Evolutionary conservation across 1,140 invertebrate genomes (phyloP).

Genomic region (Monomorium pharaonis): DNA sequence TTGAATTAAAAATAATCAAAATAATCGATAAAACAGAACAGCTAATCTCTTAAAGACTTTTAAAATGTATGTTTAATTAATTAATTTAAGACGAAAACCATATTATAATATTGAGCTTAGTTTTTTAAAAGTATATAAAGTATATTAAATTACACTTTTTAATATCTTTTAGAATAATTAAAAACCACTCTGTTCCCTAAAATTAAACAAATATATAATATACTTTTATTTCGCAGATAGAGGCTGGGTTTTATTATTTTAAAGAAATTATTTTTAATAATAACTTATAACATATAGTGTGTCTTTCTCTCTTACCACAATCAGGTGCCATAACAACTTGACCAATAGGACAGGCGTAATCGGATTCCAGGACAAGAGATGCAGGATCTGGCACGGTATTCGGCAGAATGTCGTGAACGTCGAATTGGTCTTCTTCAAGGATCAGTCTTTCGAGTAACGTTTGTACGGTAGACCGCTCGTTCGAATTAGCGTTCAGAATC

Average conservation of each 20-base stretch:
- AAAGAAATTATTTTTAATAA: neutral
- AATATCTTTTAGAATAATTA: too few species aligned
- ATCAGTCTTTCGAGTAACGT: conserved; percentile 94
- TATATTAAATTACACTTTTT: too few species aligned
- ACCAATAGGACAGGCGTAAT: conserved; percentile 96
- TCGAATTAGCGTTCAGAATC: conserved; percentile 93
- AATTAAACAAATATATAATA: neutral
- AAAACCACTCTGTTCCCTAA: neutral
- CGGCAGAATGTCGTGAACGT: conserved; percentile 96
- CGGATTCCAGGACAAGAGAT: conserved; percentile 93
- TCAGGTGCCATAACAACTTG: conserved; percentile 96
- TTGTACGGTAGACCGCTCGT: conserved; percentile 94
- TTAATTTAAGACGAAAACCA: too few species aligned
- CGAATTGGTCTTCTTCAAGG: conserved; percentile 96
- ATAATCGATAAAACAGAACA: too few species aligned
- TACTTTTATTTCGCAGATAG: neutral
- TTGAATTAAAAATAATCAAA: too few species aligned
- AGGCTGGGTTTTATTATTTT: neutral
- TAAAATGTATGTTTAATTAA: too few species aligned
- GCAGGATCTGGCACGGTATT: conserved; percentile 97
- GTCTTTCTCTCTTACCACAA: conserved; percentile 94
- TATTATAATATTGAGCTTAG: too few species aligned
- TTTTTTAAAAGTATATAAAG: too few species aligned
- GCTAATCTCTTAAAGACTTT: too few species aligned
- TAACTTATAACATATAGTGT: conserved; percentile 35